Evolutionary conservation across 2,888 invertebrate species (phyloP).

Genomic region (Polia nebulosa): DNA sequence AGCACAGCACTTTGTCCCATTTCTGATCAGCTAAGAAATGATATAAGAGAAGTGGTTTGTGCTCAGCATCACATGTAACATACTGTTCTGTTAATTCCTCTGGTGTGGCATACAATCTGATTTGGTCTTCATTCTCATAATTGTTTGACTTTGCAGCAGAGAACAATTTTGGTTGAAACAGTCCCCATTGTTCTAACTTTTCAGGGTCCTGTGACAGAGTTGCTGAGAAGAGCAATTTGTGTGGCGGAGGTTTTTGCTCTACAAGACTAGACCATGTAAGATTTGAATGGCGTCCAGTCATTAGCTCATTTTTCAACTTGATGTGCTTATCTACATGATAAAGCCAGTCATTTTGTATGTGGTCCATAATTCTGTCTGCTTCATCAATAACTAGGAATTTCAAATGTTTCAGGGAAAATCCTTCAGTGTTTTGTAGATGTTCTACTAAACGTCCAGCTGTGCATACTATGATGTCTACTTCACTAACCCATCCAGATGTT

Average conservation of each 20-base stretch:
- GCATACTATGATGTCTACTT: constrained; percentile 96
- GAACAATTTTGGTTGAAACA: constrained; percentile 98
- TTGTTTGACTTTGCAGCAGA: constrained; percentile 92
- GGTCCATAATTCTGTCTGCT: constrained; percentile 98
- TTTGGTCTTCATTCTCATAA: constrained; percentile 78
- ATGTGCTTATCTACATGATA: constrained; percentile 94
- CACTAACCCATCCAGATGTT: constrained; percentile 90
- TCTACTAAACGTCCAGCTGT: constrained; percentile 98
- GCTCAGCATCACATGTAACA: constrained; percentile 92
- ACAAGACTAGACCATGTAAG: constrained; percentile 88
- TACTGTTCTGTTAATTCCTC: constrained; percentile 94
- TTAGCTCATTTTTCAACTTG: constrained; percentile 88
- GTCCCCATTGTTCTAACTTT: constrained; percentile 96
- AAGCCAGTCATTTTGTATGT: constrained; percentile 97
- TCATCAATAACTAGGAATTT: constrained; percentile 98
- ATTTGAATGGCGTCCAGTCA: constrained; percentile 86
- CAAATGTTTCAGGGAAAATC: constrained; percentile 93
- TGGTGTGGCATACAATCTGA: constrained; percentile 96
- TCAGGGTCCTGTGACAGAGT: constrained; percentile 99
- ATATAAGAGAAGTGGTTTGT: constrained; percentile 96
- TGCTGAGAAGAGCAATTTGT: constrained; percentile 99
- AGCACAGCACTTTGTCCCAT: constrained; percentile 96
- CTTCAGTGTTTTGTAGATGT: constrained; percentile 96
- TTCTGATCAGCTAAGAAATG: constrained; percentile 92
- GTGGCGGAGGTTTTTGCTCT: constrained; percentile 91